Evolutionary conservation across 2,888 invertebrate genomes (phyloP).

Genomic region (Pandemis corylana): DNA sequence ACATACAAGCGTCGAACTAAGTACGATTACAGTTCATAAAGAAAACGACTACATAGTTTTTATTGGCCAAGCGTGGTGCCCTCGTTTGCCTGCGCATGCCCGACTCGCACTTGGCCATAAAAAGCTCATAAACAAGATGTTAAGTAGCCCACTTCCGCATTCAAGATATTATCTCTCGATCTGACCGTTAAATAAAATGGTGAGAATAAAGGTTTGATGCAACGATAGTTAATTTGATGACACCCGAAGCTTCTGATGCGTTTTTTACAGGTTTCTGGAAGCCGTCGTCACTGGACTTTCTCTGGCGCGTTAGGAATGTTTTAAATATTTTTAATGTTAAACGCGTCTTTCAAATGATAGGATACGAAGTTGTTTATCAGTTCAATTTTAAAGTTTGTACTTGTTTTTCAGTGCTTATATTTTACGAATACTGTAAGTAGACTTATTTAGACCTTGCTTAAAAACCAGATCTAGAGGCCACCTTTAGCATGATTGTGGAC

Average conservation of each 20-base stretch:
- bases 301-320: not conserved
- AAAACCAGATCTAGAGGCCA: too few relatives aligned
- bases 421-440: too few relatives aligned
- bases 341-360: too few relatives aligned
- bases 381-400: too few relatives aligned
- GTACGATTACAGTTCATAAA: too few relatives aligned
- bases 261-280: not conserved
- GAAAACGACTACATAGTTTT: not conserved
- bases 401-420: too few relatives aligned
- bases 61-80: not conserved
- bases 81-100: not conserved
- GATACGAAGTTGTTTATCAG: too few relatives aligned
- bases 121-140: not conserved
- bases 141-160: slow-evolving; percentile 22
- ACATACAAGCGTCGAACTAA: too few relatives aligned
- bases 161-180: slow-evolving; percentile 3
- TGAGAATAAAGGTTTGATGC: slow-evolving; percentile 13
- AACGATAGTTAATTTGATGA: slow-evolving; percentile 4
- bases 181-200: slow-evolving; percentile 3
- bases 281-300: not conserved
- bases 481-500: too few relatives aligned
- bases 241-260: slow-evolving; percentile 12
- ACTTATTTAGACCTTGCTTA: too few relatives aligned
- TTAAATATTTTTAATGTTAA: not conserved
- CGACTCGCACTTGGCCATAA: not conserved